Conservation (phyloP, 2,888 invertebrate species). For the Papilio protenor region DNA sequence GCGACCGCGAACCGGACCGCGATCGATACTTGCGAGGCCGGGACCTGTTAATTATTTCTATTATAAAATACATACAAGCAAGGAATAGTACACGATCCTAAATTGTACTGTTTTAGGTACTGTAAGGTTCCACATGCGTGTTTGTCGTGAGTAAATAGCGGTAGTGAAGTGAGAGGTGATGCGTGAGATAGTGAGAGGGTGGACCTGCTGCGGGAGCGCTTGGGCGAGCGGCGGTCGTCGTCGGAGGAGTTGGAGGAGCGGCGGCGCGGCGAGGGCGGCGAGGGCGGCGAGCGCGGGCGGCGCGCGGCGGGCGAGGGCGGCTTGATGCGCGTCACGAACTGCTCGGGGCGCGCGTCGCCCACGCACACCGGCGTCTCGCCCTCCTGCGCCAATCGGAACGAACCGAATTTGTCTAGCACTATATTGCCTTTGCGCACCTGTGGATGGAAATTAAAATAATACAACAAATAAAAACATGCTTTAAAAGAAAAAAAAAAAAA, state of each 20-base stretch:
- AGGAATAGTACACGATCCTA: not conserved
- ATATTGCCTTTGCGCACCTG: constrained; percentile 83
- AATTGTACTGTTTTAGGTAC: constrained; percentile 61
- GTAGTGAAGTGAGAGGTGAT: not conserved
- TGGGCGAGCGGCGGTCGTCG: constrained; percentile 65
- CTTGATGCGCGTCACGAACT: constrained; percentile 80
- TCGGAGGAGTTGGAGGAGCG: constrained; percentile 77
- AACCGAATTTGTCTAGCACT: constrained; percentile 89
- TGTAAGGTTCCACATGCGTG: constrained; percentile 49
- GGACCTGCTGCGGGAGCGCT: constrained; percentile 76
- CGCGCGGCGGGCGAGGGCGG: constrained; percentile 72
- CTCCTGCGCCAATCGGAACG: constrained; percentile 86
- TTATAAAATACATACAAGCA: not conserved
- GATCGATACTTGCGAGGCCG: constrained; percentile 88
- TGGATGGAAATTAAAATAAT: constrained; percentile 9
- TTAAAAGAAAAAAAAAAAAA: too few relatives aligned
- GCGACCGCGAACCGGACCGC: constrained; percentile 86
- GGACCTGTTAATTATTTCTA: constrained; percentile 69
- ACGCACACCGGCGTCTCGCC: constrained; percentile 79
- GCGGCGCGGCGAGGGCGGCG: constrained; percentile 63
- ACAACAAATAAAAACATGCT: not conserved
- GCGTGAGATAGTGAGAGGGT: constrained; percentile 23
- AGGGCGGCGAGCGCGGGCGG: constrained; percentile 76
- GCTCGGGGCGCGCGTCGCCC: constrained; percentile 80
- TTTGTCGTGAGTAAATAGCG: not conserved